Conservation (phyloP, 2,888 invertebrate species). For the Galeopsomyia nigrocyanea region DNA sequence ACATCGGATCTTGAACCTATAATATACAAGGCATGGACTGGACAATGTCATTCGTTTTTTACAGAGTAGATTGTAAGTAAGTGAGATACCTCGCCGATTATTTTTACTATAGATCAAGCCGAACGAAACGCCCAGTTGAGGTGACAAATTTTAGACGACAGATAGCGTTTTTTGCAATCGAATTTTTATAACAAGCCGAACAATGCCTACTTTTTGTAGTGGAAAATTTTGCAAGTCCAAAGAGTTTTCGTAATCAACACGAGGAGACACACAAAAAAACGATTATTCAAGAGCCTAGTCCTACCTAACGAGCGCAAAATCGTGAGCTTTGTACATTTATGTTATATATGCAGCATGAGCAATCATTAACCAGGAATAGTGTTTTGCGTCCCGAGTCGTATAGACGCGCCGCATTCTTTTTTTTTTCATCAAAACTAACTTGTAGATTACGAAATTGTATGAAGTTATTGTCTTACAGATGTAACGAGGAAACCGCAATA, state of each 20-base stretch:
- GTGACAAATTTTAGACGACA: slow-evolving; percentile 37
- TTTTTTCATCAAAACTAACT: slow-evolving; percentile 65
- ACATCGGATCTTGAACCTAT: slow-evolving; percentile 40
- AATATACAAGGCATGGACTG: slow-evolving; percentile 48
- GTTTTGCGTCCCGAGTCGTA: slow-evolving; percentile 45
- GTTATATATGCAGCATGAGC: slow-evolving; percentile 52
- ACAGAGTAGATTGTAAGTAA: slow-evolving; percentile 41
- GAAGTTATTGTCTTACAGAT: slow-evolving; percentile 59
- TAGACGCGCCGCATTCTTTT: slow-evolving; percentile 43
- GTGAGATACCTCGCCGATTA: slow-evolving; percentile 42
- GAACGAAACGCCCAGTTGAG: slow-evolving; percentile 34
- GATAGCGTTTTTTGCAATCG: slow-evolving; percentile 41
- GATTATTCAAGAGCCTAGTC: slow-evolving; percentile 48
- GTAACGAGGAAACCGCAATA: slow-evolving; percentile 59
- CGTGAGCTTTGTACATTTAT: slow-evolving; percentile 64
- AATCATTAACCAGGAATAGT: slow-evolving; percentile 51
- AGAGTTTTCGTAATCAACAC: slow-evolving; percentile 4
- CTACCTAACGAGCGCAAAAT: slow-evolving; percentile 51
- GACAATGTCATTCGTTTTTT: slow-evolving; percentile 47
- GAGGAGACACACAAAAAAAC: slow-evolving; percentile 11
- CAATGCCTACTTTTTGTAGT: slow-evolving; percentile 44
- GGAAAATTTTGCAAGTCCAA: slow-evolving; percentile 44
- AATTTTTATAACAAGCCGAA: slow-evolving; percentile 40
- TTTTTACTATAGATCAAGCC: slow-evolving; percentile 37
- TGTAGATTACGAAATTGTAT: slow-evolving; percentile 61